phyloP scores from a whole-genome alignment of 2,888 invertebrate species.

The Hirudinaria manillensis region DNA sequence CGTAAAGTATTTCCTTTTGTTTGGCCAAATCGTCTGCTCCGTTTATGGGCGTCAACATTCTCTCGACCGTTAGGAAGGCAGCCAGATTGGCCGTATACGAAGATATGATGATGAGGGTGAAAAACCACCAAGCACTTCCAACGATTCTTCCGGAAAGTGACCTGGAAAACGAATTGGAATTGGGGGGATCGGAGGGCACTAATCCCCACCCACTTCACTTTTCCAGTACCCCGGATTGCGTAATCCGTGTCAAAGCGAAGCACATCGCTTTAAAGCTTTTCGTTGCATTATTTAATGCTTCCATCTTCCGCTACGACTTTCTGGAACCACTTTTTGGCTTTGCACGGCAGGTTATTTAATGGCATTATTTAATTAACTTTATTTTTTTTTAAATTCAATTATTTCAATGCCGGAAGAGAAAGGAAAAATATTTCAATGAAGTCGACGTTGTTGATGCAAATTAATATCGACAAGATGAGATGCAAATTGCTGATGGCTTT shows the following conservation, averaged over 20 bases:
- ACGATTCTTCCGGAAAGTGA: constrained; percentile 67
- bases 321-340: too few species aligned
- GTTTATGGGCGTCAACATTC: constrained; percentile 88
- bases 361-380: too few species aligned
- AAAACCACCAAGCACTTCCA: constrained; percentile 95
- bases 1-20: constrained; percentile 60
- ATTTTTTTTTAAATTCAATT: too few species aligned
- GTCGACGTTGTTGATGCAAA: too few species aligned
- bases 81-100: constrained; percentile 93
- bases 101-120: constrained; percentile 56
- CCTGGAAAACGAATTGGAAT: constrained; percentile 52
- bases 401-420: too few species aligned
- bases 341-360: too few species aligned
- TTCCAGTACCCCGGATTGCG: not conserved
- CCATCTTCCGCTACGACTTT: too few species aligned
- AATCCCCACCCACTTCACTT: not conserved
- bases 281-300: too few species aligned
- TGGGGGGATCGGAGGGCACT: not conserved
- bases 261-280: too few species aligned
- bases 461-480: too few species aligned
- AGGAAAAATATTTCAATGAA: too few species aligned
- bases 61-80: constrained; percentile 90
- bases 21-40: constrained; percentile 81
- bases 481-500: too few species aligned
- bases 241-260: not conserved